Evolutionary conservation across 2,797 vertebrate genomes (phyloP), one percentile per base, ranked within the genome.

Genomic region (Lindbergichthys nudifrons): DNA sequence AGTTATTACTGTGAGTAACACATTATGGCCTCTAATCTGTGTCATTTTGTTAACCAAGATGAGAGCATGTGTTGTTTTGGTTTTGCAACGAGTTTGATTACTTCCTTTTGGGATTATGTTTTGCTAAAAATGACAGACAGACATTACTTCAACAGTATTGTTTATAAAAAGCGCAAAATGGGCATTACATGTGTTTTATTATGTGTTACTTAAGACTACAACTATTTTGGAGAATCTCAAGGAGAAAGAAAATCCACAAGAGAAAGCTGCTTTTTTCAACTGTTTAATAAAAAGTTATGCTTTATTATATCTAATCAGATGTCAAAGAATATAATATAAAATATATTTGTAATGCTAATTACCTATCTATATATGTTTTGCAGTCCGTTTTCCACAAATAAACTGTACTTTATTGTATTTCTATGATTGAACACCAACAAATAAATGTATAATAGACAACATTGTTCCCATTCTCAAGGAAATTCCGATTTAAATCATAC

Each of bases 401-500:
- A n/a, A 10, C n/a, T 30, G 39, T 10, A 52, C 2, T 56, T 48
- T 14, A 21, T 46, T 32, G 1, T n/a, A 10, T 16, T 11, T 10
- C 45, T 3, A 41, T 39, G 9, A 64, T 4, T 39, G 18, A 46
- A 64, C 11, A 21, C 2, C 3, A 45, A 48, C 2, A 21, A 64
- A 60, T 10, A 13, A 12, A 8, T 19, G 5, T 42, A 47, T 0
- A 51, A 47, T 36, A 15, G 1, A 53, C 19, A 10, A 19, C 9
- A 57, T 52, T 70, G 2, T 48, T 64, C n/a, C 10, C 11, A 65
- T 58, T 12, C 32, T 70, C 19, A 8, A 11, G 4, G 19, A 60
- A 62, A 60, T 62, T 57, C 5, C 1, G 13, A 64, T 53, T 56
- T 60, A 36, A 78, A 41, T 84, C 18, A 12, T 48, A 48, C 2